Conservation (phyloP, 64 coral and sea anemone genomes). For the Montipora sp. region DNA sequence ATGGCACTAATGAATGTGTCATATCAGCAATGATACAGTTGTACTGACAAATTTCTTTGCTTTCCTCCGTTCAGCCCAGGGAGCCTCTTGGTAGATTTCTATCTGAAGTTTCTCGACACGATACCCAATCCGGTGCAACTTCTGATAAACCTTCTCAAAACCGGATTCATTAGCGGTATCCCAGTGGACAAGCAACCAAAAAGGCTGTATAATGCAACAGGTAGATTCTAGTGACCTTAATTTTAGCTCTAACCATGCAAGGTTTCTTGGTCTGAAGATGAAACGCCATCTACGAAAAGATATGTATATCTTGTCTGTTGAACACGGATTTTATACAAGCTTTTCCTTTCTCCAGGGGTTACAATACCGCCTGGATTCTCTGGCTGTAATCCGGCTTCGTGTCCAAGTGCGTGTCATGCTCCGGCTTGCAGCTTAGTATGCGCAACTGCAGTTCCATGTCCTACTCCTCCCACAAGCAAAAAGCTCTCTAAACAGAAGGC, state of each 20-base stretch:
- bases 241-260: neutral
- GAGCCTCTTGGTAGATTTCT: conserved; percentile 49
- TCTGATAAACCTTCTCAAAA: conserved; percentile 32
- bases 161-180: conserved; percentile 39
- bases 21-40: no score
- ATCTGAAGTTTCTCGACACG: conserved; percentile 12
- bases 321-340: neutral
- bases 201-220: conserved; percentile 54
- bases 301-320: no score
- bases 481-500: neutral
- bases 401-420: conserved; percentile 1
- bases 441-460: neutral
- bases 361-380: conserved; percentile 15
- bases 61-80: conserved; percentile 1
- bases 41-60: neutral
- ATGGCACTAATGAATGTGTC: no score
- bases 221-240: neutral
- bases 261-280: no score
- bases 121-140: conserved; percentile 32
- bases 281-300: no score
- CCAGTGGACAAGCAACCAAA: conserved; percentile 39
- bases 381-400: conserved; percentile 18
- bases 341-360: neutral
- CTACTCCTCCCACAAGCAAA: neutral
- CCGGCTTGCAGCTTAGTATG: conserved; percentile 10